Evolutionary conservation across 2,797 vertebrate genomes (phyloP), one percentile per base, ranked within the genome.

Genomic region (Anableps anableps): DNA sequence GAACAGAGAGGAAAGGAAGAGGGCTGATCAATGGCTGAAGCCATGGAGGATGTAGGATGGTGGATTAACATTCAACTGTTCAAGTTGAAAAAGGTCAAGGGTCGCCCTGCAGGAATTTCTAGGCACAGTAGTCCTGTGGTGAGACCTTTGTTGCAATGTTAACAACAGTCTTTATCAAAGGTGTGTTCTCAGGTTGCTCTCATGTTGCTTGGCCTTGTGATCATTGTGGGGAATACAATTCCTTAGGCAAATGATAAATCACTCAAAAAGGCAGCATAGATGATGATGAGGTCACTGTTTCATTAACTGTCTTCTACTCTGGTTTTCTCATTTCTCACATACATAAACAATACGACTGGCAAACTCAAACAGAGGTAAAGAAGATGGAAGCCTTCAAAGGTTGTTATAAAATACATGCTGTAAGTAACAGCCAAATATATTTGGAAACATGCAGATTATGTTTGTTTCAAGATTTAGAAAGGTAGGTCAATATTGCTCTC

Each of bases 261-360:
- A 94, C 79, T 85, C 72, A 81, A 50, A 60, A 85, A 94, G 92
- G 84, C 90, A 90, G 88, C 87, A 84, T 74, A 79, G 51, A 85
- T 95, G 92, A 95, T 93, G 94, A 79, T 79, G 93, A 95, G 95
- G 95, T 94, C 90, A 86, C 85, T 10, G 81, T 94, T 95, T 95
- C 94, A 96, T 96, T 95, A 95, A 94, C 92, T 93, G 91, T 90
- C 92, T 95, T 94, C 90, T 88, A 91, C 92, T 94, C 91, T 93
- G 94, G 93, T 94, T 95, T 94, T 91, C 85, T 87, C 91, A 83
- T 89, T 85, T 80, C 81, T 83, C 78, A 53, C 74, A 23, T 43
- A 29, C 50, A 5, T 72, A n/a, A 72, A 17, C n/a, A 36, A 72
- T 19, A 55, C 75, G 80, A 66, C 38, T 72, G 74, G 75, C 75